A percentile compares a stretch with the other conserved stretches of the same genome.
These are phyloP conservation scores for Himalopsyche kuldschensis DNA, from an alignment of 2,888 invertebrate genomes.

Conservation along the genomic window DNA sequence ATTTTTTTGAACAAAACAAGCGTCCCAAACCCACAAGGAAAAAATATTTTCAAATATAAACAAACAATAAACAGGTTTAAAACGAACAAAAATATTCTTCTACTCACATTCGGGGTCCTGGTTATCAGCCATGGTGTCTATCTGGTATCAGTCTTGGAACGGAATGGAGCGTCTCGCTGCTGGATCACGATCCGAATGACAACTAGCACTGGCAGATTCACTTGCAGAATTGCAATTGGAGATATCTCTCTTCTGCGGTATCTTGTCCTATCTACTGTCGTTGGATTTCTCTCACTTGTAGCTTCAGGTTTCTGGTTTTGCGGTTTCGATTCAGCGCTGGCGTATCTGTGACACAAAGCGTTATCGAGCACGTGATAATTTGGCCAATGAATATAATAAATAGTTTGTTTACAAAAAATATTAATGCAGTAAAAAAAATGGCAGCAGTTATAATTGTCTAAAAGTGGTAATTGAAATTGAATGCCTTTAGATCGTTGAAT, in stretches of 20 bases:
- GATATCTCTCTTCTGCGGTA: not conserved
- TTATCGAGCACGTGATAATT: not conserved
- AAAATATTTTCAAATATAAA: not conserved
- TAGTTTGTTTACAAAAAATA: too few relatives aligned
- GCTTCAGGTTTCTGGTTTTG: not conserved
- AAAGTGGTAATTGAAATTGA: too few relatives aligned
- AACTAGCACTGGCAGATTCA: not conserved
- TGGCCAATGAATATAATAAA: too few relatives aligned
- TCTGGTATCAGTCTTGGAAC: constrained; percentile 11
- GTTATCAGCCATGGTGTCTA: constrained; percentile 23
- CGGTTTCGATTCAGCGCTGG: not conserved
- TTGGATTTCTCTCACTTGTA: not conserved
- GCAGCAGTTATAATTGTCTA: too few relatives aligned
- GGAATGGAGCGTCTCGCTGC: not conserved
- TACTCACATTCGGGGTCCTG: constrained; percentile 21
- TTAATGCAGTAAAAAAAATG: too few relatives aligned
- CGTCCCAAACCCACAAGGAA: too few relatives aligned
- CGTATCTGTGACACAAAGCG: not conserved
- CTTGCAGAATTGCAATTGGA: not conserved
- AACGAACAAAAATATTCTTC: not conserved
- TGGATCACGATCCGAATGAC: not conserved
- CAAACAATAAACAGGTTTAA: not conserved
- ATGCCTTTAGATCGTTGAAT: too few relatives aligned
- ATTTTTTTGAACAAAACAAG: too few relatives aligned
- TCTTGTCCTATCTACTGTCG: not conserved